These are phyloP conservation scores for Sylvia borin DNA, from an alignment of 2,797 vertebrate genomes.

Conservation along the genomic window DNA sequence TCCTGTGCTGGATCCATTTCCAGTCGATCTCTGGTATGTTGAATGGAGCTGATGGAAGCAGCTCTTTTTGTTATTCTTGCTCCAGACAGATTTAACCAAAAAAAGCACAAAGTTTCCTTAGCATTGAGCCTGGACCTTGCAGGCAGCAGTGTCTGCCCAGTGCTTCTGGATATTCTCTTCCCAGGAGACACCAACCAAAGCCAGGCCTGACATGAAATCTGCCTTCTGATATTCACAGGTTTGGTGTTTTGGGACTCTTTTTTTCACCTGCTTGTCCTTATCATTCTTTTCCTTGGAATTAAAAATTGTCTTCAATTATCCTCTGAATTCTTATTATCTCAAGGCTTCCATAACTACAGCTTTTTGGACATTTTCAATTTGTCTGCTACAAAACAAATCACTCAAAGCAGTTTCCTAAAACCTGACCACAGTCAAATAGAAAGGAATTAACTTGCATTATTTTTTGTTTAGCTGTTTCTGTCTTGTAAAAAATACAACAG, in stretches of 20 bases:
- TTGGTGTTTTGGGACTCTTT: not conserved
- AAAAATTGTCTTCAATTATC: not conserved
- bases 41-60: not conserved
- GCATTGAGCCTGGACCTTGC: not conserved
- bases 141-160: not conserved
- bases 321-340: not conserved
- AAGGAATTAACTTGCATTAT: not conserved
- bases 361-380: not conserved
- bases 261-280: not conserved
- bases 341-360: not conserved
- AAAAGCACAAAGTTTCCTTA: not conserved
- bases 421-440: not conserved
- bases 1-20: not conserved
- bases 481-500: not conserved
- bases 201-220: not conserved
- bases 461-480: not conserved
- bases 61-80: not conserved
- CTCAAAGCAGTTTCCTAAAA: not conserved
- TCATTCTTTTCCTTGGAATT: not conserved
- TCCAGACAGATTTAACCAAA: not conserved
- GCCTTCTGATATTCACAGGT: not conserved
- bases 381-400: not conserved
- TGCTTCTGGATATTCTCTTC: not conserved
- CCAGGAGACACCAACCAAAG: not conserved
- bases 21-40: not conserved